These are phyloP conservation scores for Onthophagus taurus DNA, from an alignment of 1,140 invertebrate genomes.

Conservation along the genomic window DNA sequence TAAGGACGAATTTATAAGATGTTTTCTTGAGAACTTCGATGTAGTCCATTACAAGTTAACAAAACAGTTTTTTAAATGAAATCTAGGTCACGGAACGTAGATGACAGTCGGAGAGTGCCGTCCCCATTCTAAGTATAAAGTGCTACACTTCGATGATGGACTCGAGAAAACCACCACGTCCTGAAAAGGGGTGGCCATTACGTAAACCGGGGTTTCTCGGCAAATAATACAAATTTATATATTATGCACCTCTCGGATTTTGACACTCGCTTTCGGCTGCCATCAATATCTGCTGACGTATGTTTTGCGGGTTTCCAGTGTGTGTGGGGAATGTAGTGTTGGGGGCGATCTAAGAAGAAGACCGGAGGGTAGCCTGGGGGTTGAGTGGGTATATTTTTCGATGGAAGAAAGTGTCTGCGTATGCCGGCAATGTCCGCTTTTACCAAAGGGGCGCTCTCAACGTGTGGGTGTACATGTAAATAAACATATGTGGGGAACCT, in stretches of 20 bases:
- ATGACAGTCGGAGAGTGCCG: no score
- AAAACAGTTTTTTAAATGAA: no score
- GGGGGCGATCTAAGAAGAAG: no score
- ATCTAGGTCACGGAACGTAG: no score
- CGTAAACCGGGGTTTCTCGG: slow-evolving; percentile 2
- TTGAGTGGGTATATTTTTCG: slow-evolving; percentile 35
- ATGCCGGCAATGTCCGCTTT: no score
- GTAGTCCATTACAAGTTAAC: no score
- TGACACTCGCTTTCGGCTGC: slow-evolving; percentile 31
- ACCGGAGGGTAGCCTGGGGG: no score
- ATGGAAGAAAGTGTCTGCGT: background rate
- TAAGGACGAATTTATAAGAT: background rate
- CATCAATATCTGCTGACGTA: slow-evolving; percentile 33
- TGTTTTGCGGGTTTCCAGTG: slow-evolving; percentile 10
- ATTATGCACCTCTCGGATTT: slow-evolving; percentile 32
- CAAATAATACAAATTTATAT: slow-evolving; percentile 32
- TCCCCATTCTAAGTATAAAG: no score
- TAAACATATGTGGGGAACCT: slow-evolving; percentile 29
- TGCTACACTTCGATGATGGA: no score
- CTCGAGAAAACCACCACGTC: no score
- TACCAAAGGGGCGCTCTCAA: no score
- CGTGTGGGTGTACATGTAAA: slow-evolving; percentile 34
- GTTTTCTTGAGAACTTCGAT: background rate
- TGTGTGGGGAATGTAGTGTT: slow-evolving; percentile 20
- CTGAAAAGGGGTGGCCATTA: background rate